A percentile compares a stretch with the other conserved stretches of the same genome.
Evolutionary conservation across 2,888 invertebrate species (phyloP).

Genomic region (Cremastinae sp.): DNA sequence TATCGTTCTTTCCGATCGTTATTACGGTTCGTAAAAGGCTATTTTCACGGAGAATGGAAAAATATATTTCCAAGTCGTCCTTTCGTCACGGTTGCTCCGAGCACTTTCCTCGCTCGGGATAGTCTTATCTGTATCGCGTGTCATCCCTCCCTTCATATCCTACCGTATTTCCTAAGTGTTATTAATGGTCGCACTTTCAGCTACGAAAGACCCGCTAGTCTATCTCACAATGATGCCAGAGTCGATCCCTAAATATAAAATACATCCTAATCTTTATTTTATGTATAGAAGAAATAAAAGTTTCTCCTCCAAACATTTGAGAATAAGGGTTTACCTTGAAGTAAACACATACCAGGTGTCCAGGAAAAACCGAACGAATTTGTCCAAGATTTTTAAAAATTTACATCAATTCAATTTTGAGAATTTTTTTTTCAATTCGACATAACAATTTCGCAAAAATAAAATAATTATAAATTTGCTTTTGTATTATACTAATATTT

Average conservation of each 20-base stretch:
- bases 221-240: conserved; percentile 46
- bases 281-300: conserved; percentile 62
- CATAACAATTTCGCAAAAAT: too few species aligned
- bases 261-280: conserved; percentile 63
- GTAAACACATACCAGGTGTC: background rate
- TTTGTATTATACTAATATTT: too few species aligned
- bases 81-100: conserved; percentile 46
- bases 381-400: too few species aligned
- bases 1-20: conserved; percentile 32
- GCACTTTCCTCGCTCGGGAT: conserved; percentile 4
- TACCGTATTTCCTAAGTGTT: conserved; percentile 44
- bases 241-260: conserved; percentile 44
- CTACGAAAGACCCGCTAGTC: conserved; percentile 29
- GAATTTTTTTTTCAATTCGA: too few species aligned
- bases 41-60: conserved; percentile 11
- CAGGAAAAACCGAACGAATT: too few species aligned
- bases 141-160: background rate
- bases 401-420: too few species aligned
- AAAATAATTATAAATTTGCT: too few species aligned
- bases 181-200: conserved; percentile 54
- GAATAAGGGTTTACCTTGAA: conserved; percentile 11
- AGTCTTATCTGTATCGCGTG: conserved; percentile 11
- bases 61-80: conserved; percentile 33
- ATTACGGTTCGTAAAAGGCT: conserved; percentile 44
- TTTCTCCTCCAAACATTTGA: conserved; percentile 36